Conservation (phyloP, 2,113 vertebrate species). For the Sardina pilchardus region DNA sequence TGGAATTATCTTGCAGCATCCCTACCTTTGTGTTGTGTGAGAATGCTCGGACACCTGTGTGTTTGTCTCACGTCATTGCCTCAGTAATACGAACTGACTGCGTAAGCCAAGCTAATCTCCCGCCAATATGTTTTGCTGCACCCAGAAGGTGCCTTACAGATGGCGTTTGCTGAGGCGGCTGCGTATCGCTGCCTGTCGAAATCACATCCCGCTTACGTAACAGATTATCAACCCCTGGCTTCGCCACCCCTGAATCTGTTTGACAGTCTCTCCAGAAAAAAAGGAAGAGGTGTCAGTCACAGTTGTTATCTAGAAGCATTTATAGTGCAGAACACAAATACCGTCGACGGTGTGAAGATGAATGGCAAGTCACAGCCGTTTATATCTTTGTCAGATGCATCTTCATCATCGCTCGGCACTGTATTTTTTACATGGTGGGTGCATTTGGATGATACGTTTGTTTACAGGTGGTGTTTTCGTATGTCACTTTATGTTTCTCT, state of each 20-base stretch:
- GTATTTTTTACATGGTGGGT: not conserved
- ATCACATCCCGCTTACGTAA: conserved; percentile 23
- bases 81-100: conserved; percentile 17
- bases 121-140: conserved; percentile 34
- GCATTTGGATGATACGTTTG: no score
- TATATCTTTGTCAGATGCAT: conserved; percentile 1
- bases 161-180: conserved; percentile 27
- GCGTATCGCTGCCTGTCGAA: conserved; percentile 21
- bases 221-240: not conserved
- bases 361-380: not conserved
- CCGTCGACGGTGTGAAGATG: not conserved
- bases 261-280: not conserved
- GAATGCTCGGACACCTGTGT: conserved; percentile 10
- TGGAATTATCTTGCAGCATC: not conserved
- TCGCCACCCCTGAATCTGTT: not conserved
- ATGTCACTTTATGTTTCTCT: not conserved
- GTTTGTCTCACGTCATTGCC: not conserved
- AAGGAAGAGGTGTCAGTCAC: not conserved
- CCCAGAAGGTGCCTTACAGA: conserved; percentile 49
- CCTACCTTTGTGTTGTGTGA: not conserved
- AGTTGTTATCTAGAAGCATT: not conserved
- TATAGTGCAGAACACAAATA: not conserved
- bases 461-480: no score
- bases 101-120: conserved; percentile 31
- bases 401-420: not conserved